These are phyloP conservation scores for Salvelinus sp. DNA, from an alignment of 2,113 vertebrate genomes.

Conservation along the genomic window DNA sequence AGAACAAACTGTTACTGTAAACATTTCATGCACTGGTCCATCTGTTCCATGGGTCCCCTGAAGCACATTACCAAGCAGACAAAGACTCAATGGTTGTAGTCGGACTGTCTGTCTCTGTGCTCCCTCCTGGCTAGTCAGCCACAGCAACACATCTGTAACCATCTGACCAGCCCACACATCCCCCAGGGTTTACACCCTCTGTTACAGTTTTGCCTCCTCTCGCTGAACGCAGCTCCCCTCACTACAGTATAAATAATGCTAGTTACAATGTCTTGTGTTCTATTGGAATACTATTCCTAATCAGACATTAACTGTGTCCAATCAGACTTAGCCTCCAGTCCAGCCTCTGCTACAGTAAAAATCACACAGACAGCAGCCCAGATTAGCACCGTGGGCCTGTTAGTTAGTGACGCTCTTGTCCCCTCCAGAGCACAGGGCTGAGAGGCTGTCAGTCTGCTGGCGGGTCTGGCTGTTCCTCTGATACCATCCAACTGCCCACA, in stretches of 20 bases:
- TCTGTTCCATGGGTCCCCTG: conserved; percentile 1
- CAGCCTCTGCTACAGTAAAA: background rate
- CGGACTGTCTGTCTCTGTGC: conserved; percentile 69
- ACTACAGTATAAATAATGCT: background rate
- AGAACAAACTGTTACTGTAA: background rate
- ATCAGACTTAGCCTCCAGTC: background rate
- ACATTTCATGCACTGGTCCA: background rate
- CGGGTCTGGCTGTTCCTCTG: background rate
- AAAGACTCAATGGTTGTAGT: conserved; percentile 82
- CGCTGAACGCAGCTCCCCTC: background rate
- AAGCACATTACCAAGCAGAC: conserved; percentile 81
- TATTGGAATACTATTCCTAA: no score
- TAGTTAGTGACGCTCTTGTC: background rate
- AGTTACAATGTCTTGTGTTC: no score
- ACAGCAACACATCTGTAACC: conserved; percentile 76
- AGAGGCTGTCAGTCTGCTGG: background rate
- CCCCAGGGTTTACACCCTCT: conserved; percentile 77
- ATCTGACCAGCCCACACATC: conserved; percentile 82
- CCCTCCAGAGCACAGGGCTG: background rate
- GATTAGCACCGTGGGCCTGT: background rate
- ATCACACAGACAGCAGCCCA: background rate
- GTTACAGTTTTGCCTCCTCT: conserved; percentile 74
- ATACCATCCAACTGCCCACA: background rate
- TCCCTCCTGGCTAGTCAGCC: conserved; percentile 66
- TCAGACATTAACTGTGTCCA: no score